Evolutionary conservation across 2,797 vertebrate genomes (phyloP).

Genomic region (Malacoctenus gilli): DNA sequence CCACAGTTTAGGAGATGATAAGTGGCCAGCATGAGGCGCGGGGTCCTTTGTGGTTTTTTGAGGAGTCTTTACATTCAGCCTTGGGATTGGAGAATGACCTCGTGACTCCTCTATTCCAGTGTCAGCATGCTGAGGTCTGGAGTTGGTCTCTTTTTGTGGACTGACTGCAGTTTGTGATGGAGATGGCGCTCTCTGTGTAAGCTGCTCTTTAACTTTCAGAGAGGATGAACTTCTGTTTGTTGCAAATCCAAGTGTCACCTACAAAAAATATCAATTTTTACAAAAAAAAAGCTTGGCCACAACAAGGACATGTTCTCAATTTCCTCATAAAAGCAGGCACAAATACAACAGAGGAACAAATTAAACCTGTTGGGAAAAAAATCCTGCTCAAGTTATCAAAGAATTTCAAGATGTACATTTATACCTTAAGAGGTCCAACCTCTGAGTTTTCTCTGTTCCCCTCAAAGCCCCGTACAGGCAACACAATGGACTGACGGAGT

Average conservation of each 20-base stretch:
- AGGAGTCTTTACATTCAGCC: slow-evolving; percentile 45
- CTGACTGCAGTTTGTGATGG: slow-evolving; percentile 32
- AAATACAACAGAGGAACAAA: too few relatives aligned
- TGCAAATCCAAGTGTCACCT: slow-evolving; percentile 89
- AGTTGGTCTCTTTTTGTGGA: slow-evolving; percentile 47
- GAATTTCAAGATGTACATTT: too few relatives aligned
- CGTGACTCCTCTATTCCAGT: slow-evolving; percentile 15
- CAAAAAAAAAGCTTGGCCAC: too few relatives aligned
- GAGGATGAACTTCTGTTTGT: slow-evolving; percentile 73
- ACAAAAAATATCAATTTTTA: slow-evolving; percentile 24
- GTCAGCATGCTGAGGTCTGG: slow-evolving; percentile 27
- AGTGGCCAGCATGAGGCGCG: slow-evolving; percentile 17
- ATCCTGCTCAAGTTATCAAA: too few relatives aligned
- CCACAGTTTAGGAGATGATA: slow-evolving; percentile 14
- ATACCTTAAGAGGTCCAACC: slow-evolving; percentile 88
- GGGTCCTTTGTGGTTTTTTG: neutral
- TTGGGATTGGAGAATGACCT: slow-evolving; percentile 12
- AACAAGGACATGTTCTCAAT: too few relatives aligned
- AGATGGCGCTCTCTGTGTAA: slow-evolving; percentile 7
- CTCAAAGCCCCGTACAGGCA: slow-evolving; percentile 78
- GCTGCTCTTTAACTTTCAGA: slow-evolving; percentile 44
- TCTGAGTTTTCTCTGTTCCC: slow-evolving; percentile 60
- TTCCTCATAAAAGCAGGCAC: too few relatives aligned
- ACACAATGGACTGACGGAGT: slow-evolving; percentile 75
- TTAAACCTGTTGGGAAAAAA: neutral